A percentile compares a stretch with the other conserved stretches of the same genome.
These are phyloP conservation scores for Cervus canadensis DNA, from an alignment of 2,113 vertebrate genomes.

Conservation along the genomic window DNA sequence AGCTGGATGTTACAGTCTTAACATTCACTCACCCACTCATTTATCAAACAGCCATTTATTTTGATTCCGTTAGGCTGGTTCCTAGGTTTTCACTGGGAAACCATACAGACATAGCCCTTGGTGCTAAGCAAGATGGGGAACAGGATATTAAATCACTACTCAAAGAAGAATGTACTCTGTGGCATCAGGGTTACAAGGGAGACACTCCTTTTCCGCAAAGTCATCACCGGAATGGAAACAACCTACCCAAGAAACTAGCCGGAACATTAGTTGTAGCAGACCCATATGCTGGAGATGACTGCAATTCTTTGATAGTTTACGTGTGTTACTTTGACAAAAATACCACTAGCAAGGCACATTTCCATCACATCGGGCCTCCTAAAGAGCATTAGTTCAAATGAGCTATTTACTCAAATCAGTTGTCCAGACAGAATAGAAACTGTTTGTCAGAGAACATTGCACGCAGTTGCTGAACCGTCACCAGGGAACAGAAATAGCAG, in stretches of 20 bases:
- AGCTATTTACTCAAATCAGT: background rate
- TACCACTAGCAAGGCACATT: background rate
- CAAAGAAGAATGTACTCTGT: background rate
- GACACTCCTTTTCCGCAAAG: background rate
- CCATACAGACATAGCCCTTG: background rate
- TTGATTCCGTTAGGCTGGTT: background rate
- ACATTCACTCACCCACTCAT: background rate
- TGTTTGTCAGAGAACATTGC: background rate
- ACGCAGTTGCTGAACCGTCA: background rate
- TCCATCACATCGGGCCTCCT: background rate
- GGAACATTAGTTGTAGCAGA: background rate
- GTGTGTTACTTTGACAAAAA: background rate
- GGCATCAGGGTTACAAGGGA: background rate
- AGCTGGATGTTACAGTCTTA: background rate
- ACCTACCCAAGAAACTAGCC: background rate
- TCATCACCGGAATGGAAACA: background rate
- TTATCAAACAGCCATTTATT: background rate
- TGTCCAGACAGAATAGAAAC: background rate
- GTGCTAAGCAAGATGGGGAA: background rate
- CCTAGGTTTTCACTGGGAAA: background rate
- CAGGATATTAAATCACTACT: background rate
- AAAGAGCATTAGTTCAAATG: slow-evolving; percentile 13
- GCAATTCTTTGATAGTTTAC: background rate
- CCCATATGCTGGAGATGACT: background rate
- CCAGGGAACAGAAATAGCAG: background rate